Base-by-base conservation (phyloP, 1,140 invertebrate species). In the Conus betulinus region DNA sequence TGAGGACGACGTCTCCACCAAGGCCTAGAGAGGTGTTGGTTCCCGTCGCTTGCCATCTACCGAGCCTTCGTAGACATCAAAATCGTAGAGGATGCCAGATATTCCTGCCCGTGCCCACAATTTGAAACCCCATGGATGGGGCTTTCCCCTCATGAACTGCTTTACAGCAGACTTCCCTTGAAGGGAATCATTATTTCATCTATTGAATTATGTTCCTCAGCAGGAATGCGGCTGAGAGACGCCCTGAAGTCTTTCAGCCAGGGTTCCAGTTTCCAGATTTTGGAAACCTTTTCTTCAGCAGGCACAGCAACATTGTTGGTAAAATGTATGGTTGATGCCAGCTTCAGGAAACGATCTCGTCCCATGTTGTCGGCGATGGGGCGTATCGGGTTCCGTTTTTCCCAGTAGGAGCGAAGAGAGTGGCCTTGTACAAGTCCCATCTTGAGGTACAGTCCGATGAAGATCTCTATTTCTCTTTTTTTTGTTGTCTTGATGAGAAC, bases 11-110 rank as follows among this genome's bases (percentile, higher is more conserved):
- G 55, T 90, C 78, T 39, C 81, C 89, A 83, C 84, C 85, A 27
- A 87, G 53, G 20, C 90, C 88, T 23, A 88, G 87, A n/a, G n/a
- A 51, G 79, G 8, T 10, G 74, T n/a, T n/a, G 39, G 25, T 85
- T 57, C 51, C 3, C 23, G 39, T 17, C 17, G 25, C n/a, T 79
- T 74, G 74, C 20, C 23, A 25, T 15, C 93, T 91, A 85, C 71
- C 2, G 71, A 25, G 8, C 93, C 92, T 88, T 91, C 89, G 81
- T 91, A 90, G n/a, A 91, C 86, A 55, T 90, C 88, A 89, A 91
- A 91, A 27, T 91, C 89, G 81, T 87, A 84, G 20, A 91, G 39
- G 11, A 91, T 85, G 3, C 90, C 88, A 83, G 87, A 53, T 10
- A 17, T 53, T 23, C 84, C 67, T 11, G 71, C 20, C 60, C 90